Percentiles rank a stretch among this genome's conserved stretches.
These are phyloP conservation scores for Capromys pilorides DNA, from an alignment of 2,797 vertebrate genomes.

Conservation along the genomic window DNA sequence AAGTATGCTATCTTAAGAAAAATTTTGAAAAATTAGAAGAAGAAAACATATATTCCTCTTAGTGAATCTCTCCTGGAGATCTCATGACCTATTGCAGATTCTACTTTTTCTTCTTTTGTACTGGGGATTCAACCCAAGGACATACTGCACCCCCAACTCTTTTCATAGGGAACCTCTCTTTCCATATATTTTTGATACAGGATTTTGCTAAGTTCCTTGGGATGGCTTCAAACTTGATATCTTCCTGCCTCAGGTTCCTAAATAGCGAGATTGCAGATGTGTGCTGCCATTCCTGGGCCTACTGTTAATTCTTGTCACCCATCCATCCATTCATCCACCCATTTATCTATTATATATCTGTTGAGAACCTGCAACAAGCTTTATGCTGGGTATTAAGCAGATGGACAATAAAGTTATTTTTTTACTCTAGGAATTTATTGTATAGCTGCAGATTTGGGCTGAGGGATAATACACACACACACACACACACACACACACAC, in stretches of 20 bases:
- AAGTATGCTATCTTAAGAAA: constrained; percentile 7
- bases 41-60: neutral
- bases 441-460: neutral
- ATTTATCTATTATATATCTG: neutral
- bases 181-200: neutral
- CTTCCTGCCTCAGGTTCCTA: neutral
- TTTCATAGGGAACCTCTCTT: neutral
- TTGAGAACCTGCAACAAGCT: neutral
- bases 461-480: neutral
- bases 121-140: neutral
- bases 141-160: neutral
- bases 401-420: neutral
- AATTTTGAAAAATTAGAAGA: neutral
- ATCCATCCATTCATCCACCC: neutral
- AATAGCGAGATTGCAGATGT: neutral
- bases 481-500: neutral
- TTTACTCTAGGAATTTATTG: neutral
- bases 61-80: neutral
- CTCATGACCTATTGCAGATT: neutral
- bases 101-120: neutral
- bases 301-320: neutral
- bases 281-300: neutral
- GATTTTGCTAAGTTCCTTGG: neutral
- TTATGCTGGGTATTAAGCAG: neutral
- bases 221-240: neutral